These are phyloP conservation scores for Lepidocyrtinus sp. DNA, from an alignment of 2,888 invertebrate genomes.

Conservation along the genomic window DNA sequence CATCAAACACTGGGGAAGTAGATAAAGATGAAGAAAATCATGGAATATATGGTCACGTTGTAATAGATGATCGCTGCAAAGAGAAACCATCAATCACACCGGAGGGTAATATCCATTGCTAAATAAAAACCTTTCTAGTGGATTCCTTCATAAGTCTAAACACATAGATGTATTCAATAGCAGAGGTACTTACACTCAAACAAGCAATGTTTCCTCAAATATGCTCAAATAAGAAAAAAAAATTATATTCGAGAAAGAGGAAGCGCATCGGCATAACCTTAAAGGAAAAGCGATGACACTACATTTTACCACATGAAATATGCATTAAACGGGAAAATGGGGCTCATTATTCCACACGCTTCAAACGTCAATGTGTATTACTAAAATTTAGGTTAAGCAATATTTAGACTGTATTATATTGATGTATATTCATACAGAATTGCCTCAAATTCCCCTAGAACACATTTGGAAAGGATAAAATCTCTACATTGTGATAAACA, in stretches of 20 bases:
- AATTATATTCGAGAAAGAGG: background rate
- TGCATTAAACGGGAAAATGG: constrained; percentile 39
- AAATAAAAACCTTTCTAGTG: background rate
- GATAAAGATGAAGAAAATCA: constrained; percentile 7
- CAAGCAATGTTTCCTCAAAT: background rate
- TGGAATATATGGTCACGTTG: background rate
- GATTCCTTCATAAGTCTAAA: background rate
- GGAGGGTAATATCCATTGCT: background rate
- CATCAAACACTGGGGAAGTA: background rate
- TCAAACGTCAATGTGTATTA: constrained; percentile 30
- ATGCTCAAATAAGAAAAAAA: background rate
- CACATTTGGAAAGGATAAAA: too few species aligned
- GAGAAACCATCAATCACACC: background rate
- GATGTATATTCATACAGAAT: too few species aligned
- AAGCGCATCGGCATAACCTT: background rate
- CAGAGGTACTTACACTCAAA: background rate
- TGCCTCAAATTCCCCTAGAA: too few species aligned
- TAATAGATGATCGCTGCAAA: background rate
- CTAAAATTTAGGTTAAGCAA: too few species aligned
- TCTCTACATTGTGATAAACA: too few species aligned
- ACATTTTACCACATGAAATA: background rate
- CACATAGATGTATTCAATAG: background rate
- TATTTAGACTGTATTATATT: too few species aligned
- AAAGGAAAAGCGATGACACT: background rate
- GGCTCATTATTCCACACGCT: constrained; percentile 39